phyloP scores from a whole-genome alignment of 2,888 invertebrate genomes.

The Pinctada fucata region DNA sequence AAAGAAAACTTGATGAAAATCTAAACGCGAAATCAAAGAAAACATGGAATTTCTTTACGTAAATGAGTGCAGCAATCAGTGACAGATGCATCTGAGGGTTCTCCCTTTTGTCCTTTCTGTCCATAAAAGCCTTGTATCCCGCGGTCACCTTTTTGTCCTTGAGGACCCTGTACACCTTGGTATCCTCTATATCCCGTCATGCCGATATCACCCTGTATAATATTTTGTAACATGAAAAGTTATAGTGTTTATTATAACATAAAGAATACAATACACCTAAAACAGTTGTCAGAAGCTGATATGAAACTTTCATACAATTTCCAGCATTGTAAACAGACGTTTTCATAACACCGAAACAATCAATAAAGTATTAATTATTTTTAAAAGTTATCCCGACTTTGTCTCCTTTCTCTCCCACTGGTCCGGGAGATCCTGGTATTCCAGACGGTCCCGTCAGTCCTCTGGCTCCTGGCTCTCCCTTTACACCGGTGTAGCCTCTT shows the following conservation, averaged over 20 bases:
- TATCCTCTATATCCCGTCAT: conserved; percentile 19
- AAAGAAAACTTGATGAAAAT: too few species aligned
- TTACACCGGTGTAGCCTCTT: not conserved
- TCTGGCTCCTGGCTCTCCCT: not conserved
- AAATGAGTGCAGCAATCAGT: conserved; percentile 19
- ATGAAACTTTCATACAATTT: too few species aligned
- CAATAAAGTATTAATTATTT: too few species aligned
- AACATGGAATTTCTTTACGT: not conserved
- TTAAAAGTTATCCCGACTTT: too few species aligned
- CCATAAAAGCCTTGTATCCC: conserved; percentile 21
- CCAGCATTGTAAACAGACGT: too few species aligned
- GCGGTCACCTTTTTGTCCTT: conserved; percentile 21
- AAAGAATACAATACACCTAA: too few species aligned
- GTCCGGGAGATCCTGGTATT: conserved; percentile 3
- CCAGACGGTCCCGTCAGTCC: not conserved
- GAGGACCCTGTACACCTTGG: conserved; percentile 20
- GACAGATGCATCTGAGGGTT: conserved; percentile 1
- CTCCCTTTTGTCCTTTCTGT: conserved; percentile 28
- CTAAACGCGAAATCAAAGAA: too few species aligned
- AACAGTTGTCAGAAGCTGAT: too few species aligned
- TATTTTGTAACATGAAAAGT: too few species aligned
- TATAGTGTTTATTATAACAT: too few species aligned
- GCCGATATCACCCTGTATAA: not conserved
- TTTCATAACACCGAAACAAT: too few species aligned
- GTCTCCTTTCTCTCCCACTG: not conserved